Evolutionary conservation across 2,888 invertebrate species (phyloP).

Genomic region (Laspeyria flexula): DNA sequence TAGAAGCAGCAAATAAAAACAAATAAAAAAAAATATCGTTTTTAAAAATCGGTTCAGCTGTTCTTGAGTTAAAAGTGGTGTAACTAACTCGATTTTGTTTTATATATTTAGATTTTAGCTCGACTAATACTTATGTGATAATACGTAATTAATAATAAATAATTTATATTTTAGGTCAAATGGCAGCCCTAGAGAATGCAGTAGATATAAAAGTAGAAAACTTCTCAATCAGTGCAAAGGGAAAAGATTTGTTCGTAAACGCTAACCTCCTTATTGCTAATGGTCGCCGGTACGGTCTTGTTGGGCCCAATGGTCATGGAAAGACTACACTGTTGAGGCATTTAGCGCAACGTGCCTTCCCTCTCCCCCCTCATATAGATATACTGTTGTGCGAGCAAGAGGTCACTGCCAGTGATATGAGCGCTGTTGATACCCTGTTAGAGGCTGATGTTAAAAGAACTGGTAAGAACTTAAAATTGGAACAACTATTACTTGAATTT

Average conservation of each 20-base stretch:
- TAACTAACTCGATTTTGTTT: too few species aligned
- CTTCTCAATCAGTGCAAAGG: constrained; percentile 98
- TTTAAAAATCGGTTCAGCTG: too few species aligned
- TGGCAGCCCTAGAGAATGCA: constrained; percentile 95
- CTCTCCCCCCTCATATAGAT: constrained; percentile 97
- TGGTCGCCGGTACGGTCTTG: constrained; percentile 97
- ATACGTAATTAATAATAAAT: too few species aligned
- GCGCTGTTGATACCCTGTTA: constrained; percentile 97
- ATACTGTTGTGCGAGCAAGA: constrained; percentile 99
- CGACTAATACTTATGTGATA: too few species aligned
- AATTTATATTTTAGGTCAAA: constrained; percentile 81
- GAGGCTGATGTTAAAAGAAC: constrained; percentile 97
- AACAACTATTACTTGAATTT: too few species aligned
- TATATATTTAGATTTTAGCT: too few species aligned
- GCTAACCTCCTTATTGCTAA: constrained; percentile 97
- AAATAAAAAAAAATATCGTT: too few species aligned
- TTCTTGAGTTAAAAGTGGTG: too few species aligned
- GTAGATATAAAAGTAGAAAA: constrained; percentile 99
- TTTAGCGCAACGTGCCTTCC: constrained; percentile 95
- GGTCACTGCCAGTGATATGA: constrained; percentile 97
- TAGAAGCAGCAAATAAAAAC: too few species aligned
- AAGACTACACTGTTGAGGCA: constrained; percentile 98
- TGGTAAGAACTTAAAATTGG: too few species aligned
- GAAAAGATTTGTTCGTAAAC: constrained; percentile 98
- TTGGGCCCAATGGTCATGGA: constrained; percentile 99